These are phyloP conservation scores for Merops nubicus DNA, from an alignment of 2,113 vertebrate species.

Conservation along the genomic window DNA sequence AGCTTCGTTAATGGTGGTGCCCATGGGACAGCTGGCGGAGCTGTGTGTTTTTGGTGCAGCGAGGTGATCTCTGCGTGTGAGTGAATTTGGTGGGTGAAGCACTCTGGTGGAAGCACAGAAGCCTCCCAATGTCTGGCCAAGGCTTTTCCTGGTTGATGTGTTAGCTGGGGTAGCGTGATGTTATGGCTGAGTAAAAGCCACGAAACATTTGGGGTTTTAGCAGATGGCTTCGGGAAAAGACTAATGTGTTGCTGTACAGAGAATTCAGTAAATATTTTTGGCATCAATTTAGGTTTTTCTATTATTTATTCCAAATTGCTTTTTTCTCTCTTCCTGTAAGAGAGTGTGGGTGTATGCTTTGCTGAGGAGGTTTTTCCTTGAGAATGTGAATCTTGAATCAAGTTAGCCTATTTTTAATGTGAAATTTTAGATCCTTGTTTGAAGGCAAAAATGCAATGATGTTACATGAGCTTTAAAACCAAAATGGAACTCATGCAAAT, in stretches of 20 bases:
- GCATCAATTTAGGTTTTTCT: not conserved
- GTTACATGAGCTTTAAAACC: not conserved
- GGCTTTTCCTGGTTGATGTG: rapidly evolving
- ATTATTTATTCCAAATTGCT: not conserved
- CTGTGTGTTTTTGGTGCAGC: rapidly evolving
- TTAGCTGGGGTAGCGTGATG: rapidly evolving
- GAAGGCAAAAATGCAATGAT: not conserved
- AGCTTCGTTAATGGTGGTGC: rapidly evolving
- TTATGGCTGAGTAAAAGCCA: not conserved
- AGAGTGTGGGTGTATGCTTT: not conserved
- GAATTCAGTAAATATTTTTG: not conserved
- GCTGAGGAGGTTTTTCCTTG: not conserved
- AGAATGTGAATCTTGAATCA: slow-evolving; percentile 10
- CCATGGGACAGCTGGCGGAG: rapidly evolving
- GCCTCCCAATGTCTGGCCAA: rapidly evolving
- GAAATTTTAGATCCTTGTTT: not conserved
- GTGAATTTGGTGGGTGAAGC: rapidly evolving
- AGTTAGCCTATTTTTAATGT: slow-evolving; percentile 17
- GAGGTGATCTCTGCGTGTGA: rapidly evolving
- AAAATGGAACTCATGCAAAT: not conserved
- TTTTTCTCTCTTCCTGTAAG: not conserved
- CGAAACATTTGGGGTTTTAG: not conserved
- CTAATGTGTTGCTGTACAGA: not conserved
- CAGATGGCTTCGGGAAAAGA: not conserved
- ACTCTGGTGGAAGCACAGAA: not conserved